Evolutionary conservation across 2,797 vertebrate genomes (phyloP), one percentile per base, ranked within the genome.

Genomic region (Remorina albescens): DNA sequence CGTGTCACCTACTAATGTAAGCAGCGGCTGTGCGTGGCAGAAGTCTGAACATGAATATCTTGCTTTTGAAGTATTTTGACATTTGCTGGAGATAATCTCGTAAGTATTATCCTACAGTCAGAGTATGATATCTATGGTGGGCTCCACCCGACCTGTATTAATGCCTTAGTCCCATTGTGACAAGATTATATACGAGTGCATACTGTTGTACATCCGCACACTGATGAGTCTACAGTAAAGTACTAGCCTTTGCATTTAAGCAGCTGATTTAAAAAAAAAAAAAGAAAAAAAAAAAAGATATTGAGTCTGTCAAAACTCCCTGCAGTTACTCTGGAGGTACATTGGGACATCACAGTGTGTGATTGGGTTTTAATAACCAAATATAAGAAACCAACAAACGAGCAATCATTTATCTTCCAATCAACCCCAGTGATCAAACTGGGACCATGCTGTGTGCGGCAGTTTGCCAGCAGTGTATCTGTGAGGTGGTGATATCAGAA

Each of bases 41-140:
- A 50, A 57, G 59, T 49, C 60, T 80, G 37, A 67, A 78, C 49
- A 53, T 70, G 41, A 71, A 63, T 46, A 6, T 59, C 44, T 59
- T 67, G 21, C 19, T 8, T 21, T 75, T 28, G 5, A 19, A 8
- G 21, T 57, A 28, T 67, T 65, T 49, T 69, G 50, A 62, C 12
- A 0, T 47, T 11, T 32, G 16, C 37, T 58, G 25, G 46, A 75
- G 65, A 56, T 36, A 6, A 1, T 54, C 25, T 28, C 10, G 37
- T 66, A 34, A 54, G 32, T 37, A 53, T 59, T 51, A 50, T 71
- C 23, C 11, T 18, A 34, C 8, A 49, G 26, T 30, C 28, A 62
- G 39, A 79, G 15, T 42, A 13, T 53, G 16, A 25, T 62, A 54
- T 71, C 68, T 41, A 73, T 30, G 8, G 6, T n/a, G 32, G 1